These are phyloP conservation scores for Coptodon rendalli DNA, from an alignment of 2,113 vertebrate species.

Conservation along the genomic window DNA sequence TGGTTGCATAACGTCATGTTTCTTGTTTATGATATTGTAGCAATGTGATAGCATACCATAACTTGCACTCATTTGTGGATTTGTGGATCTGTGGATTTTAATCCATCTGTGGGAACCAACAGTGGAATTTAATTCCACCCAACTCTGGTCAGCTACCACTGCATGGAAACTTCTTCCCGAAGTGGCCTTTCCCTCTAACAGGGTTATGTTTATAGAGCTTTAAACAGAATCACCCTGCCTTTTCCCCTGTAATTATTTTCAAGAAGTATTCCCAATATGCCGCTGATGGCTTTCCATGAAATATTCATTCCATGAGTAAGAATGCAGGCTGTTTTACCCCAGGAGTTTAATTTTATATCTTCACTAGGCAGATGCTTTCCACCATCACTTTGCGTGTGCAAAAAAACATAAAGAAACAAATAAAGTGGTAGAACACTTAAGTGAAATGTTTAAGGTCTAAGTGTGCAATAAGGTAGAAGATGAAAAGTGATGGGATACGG, in stretches of 20 bases:
- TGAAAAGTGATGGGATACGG: not conserved
- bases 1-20: not conserved
- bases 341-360: constrained; percentile 44
- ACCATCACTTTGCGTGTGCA: not conserved
- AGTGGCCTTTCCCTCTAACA: constrained; percentile 23
- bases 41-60: not conserved
- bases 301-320: constrained; percentile 54
- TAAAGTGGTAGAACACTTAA: not conserved
- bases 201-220: constrained; percentile 59
- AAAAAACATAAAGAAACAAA: not conserved
- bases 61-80: not conserved
- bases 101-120: constrained; percentile 21
- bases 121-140: constrained; percentile 17
- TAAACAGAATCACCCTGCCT: constrained; percentile 50
- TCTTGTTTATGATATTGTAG: not conserved
- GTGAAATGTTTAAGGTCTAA: not conserved
- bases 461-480: not conserved
- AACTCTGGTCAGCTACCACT: constrained; percentile 4
- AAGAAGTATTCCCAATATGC: constrained; percentile 45
- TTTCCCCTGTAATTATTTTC: constrained; percentile 60
- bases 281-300: constrained; percentile 55
- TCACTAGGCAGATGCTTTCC: constrained; percentile 21
- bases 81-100: not conserved
- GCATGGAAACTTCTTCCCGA: constrained; percentile 30
- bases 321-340: constrained; percentile 38